phyloP scores from a whole-genome alignment of 2,888 invertebrate genomes.

The Cenopis cana region DNA sequence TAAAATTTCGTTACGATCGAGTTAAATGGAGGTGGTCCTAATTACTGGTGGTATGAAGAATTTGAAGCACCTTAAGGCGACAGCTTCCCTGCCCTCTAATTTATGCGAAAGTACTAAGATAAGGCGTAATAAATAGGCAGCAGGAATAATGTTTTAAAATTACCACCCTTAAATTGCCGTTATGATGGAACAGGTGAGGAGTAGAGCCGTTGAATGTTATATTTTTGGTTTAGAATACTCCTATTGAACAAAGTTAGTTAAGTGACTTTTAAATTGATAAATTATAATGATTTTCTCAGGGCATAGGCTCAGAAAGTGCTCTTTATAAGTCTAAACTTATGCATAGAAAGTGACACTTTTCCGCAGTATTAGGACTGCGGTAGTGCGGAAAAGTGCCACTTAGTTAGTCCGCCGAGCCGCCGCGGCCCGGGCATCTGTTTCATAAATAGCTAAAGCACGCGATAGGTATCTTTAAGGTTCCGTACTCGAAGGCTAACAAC shows the following conservation, averaged over 20 bases:
- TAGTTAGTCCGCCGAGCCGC: too few species aligned
- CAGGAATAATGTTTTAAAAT: conserved; percentile 67
- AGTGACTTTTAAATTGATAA: too few species aligned
- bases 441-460: too few species aligned
- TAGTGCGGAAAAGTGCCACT: too few species aligned
- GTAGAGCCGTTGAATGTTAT: conserved; percentile 42
- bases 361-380: too few species aligned
- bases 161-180: conserved; percentile 63
- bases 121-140: conserved; percentile 66
- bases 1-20: conserved; percentile 29
- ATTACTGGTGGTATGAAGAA: conserved; percentile 38
- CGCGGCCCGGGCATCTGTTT: too few species aligned
- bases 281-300: too few species aligned
- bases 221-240: not conserved
- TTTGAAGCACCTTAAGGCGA: conserved; percentile 52
- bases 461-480: not conserved
- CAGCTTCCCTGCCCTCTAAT: conserved; percentile 56
- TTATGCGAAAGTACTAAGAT: conserved; percentile 62
- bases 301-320: too few species aligned
- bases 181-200: conserved; percentile 50
- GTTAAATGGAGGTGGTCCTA: conserved; percentile 28
- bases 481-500: not conserved
- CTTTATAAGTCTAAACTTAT: too few species aligned
- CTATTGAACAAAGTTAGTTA: too few species aligned
- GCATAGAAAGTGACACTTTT: too few species aligned